phyloP scores from a whole-genome alignment of 2,113 vertebrate genomes.

The Oxygymnocypris stewartii region DNA sequence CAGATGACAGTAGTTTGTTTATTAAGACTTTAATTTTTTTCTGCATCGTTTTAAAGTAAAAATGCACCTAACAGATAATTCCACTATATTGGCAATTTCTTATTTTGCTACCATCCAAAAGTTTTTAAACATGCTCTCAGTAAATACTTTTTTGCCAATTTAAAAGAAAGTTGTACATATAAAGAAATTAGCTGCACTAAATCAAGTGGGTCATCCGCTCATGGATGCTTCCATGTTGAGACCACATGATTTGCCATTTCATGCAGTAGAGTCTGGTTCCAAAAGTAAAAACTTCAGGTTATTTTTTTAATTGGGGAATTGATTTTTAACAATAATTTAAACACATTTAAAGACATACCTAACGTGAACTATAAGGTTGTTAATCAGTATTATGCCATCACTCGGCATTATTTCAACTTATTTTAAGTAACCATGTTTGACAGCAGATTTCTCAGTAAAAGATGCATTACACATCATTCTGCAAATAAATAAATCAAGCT shows the following conservation, averaged over 20 bases:
- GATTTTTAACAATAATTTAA: neutral
- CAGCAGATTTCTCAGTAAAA: neutral
- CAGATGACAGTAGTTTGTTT: conserved; percentile 8
- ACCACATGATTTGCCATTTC: conserved; percentile 19
- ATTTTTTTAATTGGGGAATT: no score
- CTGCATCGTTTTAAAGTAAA: neutral
- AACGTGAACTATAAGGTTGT: no score
- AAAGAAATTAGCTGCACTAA: neutral
- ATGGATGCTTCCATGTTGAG: conserved; percentile 30
- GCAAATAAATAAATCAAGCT: no score
- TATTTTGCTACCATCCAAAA: neutral
- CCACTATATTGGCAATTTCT: neutral
- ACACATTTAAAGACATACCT: neutral
- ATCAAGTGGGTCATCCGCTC: neutral
- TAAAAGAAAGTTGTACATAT: neutral
- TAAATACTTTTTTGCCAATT: no score
- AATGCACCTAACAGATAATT: neutral
- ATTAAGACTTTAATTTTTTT: neutral
- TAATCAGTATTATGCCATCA: neutral
- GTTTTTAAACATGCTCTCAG: neutral
- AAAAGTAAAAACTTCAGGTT: neutral
- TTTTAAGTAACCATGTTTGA: neutral
- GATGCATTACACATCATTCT: neutral
- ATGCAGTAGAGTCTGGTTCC: neutral
- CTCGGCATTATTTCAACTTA: neutral